Percentiles rank a stretch among this genome's conserved stretches.
Conservation (phyloP, 1,140 invertebrate genomes). For the Seison nebaliae region DNA sequence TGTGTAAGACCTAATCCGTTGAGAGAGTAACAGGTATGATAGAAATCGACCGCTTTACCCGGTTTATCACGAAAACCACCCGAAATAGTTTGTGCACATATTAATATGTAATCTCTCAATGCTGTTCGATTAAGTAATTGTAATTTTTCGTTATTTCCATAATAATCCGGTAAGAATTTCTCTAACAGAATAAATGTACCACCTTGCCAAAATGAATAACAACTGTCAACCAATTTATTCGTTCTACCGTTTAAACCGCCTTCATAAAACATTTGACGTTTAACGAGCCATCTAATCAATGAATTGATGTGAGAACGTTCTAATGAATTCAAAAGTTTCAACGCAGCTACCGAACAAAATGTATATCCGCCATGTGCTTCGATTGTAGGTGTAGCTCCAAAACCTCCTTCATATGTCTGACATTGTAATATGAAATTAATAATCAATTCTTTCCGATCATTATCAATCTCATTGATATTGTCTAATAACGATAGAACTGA, state of each 20-base stretch:
- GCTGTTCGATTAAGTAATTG: neutral
- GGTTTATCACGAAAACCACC: constrained; percentile 91
- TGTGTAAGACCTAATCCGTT: too few species aligned
- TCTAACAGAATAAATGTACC: constrained; percentile 46
- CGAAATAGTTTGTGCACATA: constrained; percentile 58
- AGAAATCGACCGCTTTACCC: constrained; percentile 61
- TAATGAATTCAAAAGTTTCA: constrained; percentile 47
- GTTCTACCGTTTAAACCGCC: constrained; percentile 64
- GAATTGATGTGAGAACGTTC: constrained; percentile 32
- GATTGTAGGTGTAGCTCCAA: constrained; percentile 65
- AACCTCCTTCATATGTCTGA: constrained; percentile 93
- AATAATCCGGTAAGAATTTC: neutral
- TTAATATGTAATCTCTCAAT: constrained; percentile 50
- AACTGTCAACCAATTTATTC: constrained; percentile 89
- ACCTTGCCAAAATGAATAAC: constrained; percentile 96
- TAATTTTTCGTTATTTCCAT: neutral
- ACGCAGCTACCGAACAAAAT: constrained; percentile 68
- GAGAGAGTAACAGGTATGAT: constrained; percentile 85
- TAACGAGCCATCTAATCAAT: constrained; percentile 41
- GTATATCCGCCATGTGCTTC: constrained; percentile 95
- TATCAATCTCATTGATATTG: neutral
- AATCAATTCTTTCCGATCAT: neutral
- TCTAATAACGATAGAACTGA: constrained; percentile 20
- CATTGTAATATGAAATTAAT: constrained; percentile 34
- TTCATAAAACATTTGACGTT: constrained; percentile 59